These are phyloP conservation scores for Taenaris catops DNA, from an alignment of 2,888 invertebrate genomes.

Conservation along the genomic window DNA sequence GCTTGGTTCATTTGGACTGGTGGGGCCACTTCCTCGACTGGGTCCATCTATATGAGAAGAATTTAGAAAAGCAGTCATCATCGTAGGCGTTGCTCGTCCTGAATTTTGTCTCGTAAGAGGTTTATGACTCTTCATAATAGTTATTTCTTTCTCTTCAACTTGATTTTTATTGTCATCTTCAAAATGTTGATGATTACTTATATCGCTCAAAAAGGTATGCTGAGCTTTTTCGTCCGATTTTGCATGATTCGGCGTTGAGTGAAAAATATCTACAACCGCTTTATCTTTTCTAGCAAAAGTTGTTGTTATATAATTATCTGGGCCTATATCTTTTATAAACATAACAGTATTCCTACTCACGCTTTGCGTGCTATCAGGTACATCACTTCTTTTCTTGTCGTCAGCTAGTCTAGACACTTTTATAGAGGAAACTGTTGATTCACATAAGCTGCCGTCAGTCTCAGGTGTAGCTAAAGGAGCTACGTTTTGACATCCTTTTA, in stretches of 20 bases:
- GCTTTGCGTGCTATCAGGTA: constrained; percentile 59
- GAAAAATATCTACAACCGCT: constrained; percentile 47
- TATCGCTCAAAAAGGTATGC: constrained; percentile 66
- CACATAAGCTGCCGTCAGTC: constrained; percentile 80
- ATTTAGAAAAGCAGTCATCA: constrained; percentile 71
- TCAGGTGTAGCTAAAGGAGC: constrained; percentile 82
- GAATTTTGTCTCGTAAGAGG: constrained; percentile 84
- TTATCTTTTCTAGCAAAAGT: constrained; percentile 75
- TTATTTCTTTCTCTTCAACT: constrained; percentile 71
- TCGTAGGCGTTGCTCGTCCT: constrained; percentile 74
- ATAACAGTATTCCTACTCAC: constrained; percentile 77
- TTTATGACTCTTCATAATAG: constrained; percentile 81
- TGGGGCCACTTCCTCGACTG: constrained; percentile 44
- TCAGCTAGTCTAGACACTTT: constrained; percentile 68
- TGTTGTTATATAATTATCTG: constrained; percentile 87
- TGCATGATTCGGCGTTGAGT: constrained; percentile 56
- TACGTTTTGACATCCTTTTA: constrained; percentile 54
- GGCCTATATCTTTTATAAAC: constrained; percentile 83
- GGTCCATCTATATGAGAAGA: constrained; percentile 58
- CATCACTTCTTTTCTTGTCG: constrained; percentile 60
- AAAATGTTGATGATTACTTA: constrained; percentile 68
- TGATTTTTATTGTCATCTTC: constrained; percentile 74
- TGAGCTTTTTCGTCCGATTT: constrained; percentile 73
- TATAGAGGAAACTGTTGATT: constrained; percentile 73
- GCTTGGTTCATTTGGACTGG: constrained; percentile 56